Evolutionary conservation across 2,113 vertebrate species (phyloP).

Genomic region (Capreolus pygargus): DNA sequence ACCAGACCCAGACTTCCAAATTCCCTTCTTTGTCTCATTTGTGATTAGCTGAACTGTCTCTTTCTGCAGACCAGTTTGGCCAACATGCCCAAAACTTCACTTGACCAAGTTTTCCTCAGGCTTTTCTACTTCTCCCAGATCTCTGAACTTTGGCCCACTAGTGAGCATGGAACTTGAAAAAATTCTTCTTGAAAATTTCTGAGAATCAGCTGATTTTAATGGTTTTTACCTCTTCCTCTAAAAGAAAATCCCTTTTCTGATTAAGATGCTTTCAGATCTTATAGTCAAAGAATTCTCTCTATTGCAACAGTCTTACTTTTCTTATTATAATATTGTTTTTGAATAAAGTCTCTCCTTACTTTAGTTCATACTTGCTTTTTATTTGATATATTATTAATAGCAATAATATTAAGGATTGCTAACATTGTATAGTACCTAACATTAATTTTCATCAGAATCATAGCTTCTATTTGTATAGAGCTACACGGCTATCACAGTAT

Average conservation of each 20-base stretch:
- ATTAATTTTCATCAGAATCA: conserved; percentile 45
- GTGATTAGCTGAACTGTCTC: not conserved
- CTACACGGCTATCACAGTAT: not conserved
- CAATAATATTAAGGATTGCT: conserved; percentile 32
- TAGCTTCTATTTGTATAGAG: conserved; percentile 13
- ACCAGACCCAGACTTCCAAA: not conserved
- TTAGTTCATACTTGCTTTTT: conserved; percentile 11
- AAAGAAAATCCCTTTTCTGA: not conserved
- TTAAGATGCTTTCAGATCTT: not conserved
- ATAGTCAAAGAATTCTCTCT: not conserved
- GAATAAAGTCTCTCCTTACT: not conserved
- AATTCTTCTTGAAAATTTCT: not conserved
- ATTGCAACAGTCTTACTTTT: not conserved
- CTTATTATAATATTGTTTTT: not conserved
- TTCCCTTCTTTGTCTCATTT: not conserved
- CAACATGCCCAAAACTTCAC: not conserved
- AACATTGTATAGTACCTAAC: conserved; percentile 27
- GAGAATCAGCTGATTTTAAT: not conserved
- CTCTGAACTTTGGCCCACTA: not conserved
- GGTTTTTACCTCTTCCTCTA: not conserved
- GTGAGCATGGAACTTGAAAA: not conserved
- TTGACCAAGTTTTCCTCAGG: not conserved
- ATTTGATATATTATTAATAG: not conserved
- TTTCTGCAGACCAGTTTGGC: not conserved
- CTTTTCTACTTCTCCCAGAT: not conserved